Evolutionary conservation across 1,140 invertebrate species (phyloP).

Genomic region (Pentalonia nigronervosa): DNA sequence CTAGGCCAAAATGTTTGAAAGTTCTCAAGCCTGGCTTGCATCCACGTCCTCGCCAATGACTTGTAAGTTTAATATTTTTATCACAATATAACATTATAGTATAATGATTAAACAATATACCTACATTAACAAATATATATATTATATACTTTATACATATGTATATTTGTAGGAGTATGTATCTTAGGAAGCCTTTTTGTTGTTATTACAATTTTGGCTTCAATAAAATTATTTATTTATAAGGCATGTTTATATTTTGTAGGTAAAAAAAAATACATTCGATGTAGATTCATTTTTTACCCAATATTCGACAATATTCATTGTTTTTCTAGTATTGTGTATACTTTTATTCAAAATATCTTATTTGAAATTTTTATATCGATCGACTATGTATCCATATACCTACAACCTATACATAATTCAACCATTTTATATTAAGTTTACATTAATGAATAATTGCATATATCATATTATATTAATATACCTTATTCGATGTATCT

Average conservation of each 20-base stretch:
- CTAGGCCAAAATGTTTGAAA: slow-evolving; percentile 88
- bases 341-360: not conserved
- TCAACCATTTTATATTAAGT: not conserved
- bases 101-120: not conserved
- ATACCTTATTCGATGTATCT: not conserved
- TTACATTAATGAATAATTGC: not conserved
- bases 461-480: not conserved
- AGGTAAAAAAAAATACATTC: not conserved
- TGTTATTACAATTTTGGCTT: slow-evolving; percentile 5
- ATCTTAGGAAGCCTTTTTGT: not conserved
- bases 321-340: not conserved
- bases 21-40: slow-evolving; percentile 87
- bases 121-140: not conserved
- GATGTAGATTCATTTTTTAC: not conserved
- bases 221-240: not conserved
- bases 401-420: not conserved
- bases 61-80: slow-evolving; percentile 72
- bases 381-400: not conserved
- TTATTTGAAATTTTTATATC: not conserved
- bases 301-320: not conserved
- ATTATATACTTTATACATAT: not conserved
- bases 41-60: slow-evolving; percentile 84
- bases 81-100: not conserved
- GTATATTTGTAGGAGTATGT: not conserved
- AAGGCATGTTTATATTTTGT: not conserved